Evolutionary conservation across 2,797 vertebrate species (phyloP), one percentile per base, ranked within the genome.

Genomic region (Gymnothorax javanicus): DNA sequence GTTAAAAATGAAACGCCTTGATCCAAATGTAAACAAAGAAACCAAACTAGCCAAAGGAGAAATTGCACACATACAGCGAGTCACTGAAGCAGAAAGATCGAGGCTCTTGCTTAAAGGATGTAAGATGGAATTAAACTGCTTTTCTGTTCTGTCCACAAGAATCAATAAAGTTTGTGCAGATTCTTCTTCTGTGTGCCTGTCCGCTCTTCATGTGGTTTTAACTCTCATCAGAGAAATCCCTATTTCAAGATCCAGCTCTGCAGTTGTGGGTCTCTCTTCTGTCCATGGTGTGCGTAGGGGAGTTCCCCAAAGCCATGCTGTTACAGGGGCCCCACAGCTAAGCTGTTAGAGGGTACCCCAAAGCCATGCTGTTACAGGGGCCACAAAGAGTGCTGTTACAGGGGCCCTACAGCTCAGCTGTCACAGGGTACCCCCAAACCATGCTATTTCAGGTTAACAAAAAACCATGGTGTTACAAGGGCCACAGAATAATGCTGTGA

Each of bases 101-200:
- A 43, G 33, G 33, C 33, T 43, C 33, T 43, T 92, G 91, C 91
- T 91, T 91, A 91, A 90, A 83, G 50, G 50, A 82, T 60, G 56
- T 54, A 93, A 94, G 91, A 90, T 92, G 90, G 91, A 93, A 92
- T 86, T 94, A 91, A 93, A 91, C 92, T 89, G 88, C 71, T 93
- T 92, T 92, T 90, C 93, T 93, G 92, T 94, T 92, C 92, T 93
- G 92, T 92, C 91, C 90, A 87, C 88, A 93, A 89, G 91, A 92
- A 94, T 93, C 93, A 93, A 91, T 92, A 88, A 89, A 75, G 12
- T 50, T 50, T 75, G 73, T 50, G 73, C n/a, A 67, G 73, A 50
- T 50, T 75, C 73, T 33, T 75, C 73, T 75, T 50, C 71, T 73
- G 25, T 12, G 2, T 33, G 1, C 13, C 13, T 12, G 7, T 13